phyloP scores from a whole-genome alignment of 2,888 invertebrate genomes.

The Abscondita cerata region DNA sequence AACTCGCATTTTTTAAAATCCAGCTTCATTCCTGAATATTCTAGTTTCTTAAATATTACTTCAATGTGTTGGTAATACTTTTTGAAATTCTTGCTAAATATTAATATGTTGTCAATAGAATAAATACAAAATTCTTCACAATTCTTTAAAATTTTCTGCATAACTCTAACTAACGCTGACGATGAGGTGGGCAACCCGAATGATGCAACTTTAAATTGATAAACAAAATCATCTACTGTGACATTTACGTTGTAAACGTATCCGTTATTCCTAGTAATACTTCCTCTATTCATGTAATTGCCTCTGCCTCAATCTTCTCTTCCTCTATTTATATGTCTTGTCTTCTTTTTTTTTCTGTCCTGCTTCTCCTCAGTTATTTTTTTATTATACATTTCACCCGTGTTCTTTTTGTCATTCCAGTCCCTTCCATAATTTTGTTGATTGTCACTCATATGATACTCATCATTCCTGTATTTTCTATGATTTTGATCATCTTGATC shows the following conservation, averaged over 20 bases:
- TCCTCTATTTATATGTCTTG: neutral
- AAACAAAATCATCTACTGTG: neutral
- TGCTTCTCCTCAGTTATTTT: too few species aligned
- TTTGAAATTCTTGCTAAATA: conserved; percentile 6
- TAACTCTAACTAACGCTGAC: conserved; percentile 5
- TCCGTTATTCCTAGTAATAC: neutral
- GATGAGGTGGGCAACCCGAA: neutral
- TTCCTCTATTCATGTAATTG: neutral
- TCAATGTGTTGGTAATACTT: conserved; percentile 6
- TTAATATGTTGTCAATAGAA: conserved; percentile 13
- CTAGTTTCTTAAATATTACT: neutral
- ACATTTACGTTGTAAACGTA: neutral
- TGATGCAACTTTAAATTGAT: too few species aligned
- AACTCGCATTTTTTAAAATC: neutral
- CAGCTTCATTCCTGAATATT: conserved; percentile 2
- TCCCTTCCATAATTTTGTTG: neutral
- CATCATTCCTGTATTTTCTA: neutral
- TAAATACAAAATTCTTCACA: conserved; percentile 21
- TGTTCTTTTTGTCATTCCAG: neutral
- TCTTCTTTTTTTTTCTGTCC: too few species aligned
- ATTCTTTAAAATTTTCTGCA: conserved; percentile 14
- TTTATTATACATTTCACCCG: too few species aligned
- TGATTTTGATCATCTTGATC: neutral
- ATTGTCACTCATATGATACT: neutral
- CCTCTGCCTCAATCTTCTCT: neutral